phyloP scores from a whole-genome alignment of 2,797 vertebrate species.

The Liparis tanakae region DNA sequence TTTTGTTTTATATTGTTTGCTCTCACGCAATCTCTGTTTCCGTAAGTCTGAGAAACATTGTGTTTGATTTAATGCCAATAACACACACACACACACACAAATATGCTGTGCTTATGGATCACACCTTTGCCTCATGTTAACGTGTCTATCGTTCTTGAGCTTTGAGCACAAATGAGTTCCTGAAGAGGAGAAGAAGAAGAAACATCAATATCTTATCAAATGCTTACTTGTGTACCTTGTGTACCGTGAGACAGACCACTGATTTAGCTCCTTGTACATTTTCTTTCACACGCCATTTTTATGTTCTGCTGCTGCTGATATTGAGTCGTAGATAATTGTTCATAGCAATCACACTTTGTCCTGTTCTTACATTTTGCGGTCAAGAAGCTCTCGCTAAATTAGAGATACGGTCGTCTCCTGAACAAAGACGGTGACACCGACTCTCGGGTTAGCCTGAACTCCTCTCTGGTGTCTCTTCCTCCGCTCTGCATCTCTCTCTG shows the following conservation, averaged over 20 bases:
- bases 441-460: conserved; percentile 25
- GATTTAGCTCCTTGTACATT: background rate
- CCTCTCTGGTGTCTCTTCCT: conserved; percentile 18
- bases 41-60: background rate
- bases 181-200: background rate
- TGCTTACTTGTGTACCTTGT: too few species aligned
- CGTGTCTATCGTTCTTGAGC: background rate
- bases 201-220: too few species aligned
- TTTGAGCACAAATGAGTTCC: background rate
- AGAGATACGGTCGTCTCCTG: conserved; percentile 13
- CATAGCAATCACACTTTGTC: background rate
- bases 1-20: background rate
- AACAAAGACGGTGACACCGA: conserved; percentile 34
- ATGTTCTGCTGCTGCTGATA: background rate
- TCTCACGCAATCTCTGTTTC: background rate
- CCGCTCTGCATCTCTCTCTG: conserved; percentile 24
- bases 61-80: background rate
- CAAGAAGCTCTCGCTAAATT: background rate
- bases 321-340: background rate
- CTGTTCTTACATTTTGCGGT: background rate
- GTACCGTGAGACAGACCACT: background rate
- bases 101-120: background rate
- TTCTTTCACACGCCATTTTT: background rate
- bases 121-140: conserved; percentile 3
- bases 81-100: background rate